Evolutionary conservation across 2,888 invertebrate genomes (phyloP).

Genomic region (Salticus scenicus): DNA sequence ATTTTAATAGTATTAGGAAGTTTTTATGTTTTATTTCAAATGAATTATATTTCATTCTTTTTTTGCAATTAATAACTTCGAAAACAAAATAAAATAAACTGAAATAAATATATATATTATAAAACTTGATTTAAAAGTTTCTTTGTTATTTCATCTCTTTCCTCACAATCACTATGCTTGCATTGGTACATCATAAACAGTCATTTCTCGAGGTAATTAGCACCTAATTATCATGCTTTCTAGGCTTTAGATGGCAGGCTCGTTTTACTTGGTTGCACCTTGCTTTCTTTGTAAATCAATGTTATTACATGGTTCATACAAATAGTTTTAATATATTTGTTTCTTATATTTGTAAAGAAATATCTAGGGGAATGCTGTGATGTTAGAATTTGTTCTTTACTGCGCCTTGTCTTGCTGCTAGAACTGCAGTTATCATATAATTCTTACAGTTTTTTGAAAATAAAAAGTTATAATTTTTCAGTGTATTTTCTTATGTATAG

Average conservation of each 20-base stretch:
- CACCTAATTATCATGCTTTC: constrained; percentile 63
- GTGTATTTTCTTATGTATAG: neutral
- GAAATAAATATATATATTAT: too few species aligned
- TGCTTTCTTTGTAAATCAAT: constrained; percentile 63
- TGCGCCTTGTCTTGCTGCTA: constrained; percentile 17
- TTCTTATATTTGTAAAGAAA: constrained; percentile 2
- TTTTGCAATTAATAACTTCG: too few species aligned
- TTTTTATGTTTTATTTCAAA: too few species aligned
- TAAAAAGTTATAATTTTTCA: neutral
- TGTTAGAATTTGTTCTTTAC: constrained; percentile 19
- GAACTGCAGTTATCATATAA: neutral
- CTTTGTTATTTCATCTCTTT: constrained; percentile 64
- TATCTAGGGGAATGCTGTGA: constrained; percentile 42
- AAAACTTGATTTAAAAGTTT: constrained; percentile 46
- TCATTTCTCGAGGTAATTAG: constrained; percentile 70
- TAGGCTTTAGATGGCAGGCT: constrained; percentile 65
- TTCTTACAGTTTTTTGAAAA: constrained; percentile 1
- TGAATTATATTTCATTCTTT: too few species aligned
- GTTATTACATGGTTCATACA: constrained; percentile 11
- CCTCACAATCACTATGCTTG: constrained; percentile 57
- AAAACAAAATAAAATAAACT: too few species aligned
- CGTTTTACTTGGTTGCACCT: constrained; percentile 58
- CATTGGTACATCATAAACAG: constrained; percentile 69
- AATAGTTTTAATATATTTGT: neutral
- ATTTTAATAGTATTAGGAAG: too few species aligned